Conservation (phyloP, 2,113 vertebrate species). For the Spilogale gracilis region DNA sequence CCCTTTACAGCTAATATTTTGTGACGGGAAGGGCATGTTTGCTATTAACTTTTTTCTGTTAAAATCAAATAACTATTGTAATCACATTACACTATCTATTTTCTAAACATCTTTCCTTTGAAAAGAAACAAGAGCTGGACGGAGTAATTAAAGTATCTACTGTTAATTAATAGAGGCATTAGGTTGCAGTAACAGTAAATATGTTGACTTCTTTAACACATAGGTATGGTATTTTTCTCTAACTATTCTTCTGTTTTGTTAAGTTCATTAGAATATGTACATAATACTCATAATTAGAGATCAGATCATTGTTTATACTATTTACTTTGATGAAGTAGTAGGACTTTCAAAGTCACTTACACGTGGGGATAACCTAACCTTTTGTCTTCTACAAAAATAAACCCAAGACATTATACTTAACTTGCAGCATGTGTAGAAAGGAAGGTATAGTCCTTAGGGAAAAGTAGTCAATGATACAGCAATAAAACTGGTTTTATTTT, state of each 20-base stretch:
- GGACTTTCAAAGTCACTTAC: not conserved
- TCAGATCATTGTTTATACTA: not conserved
- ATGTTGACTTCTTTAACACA: not conserved
- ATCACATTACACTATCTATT: not conserved
- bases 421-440: not conserved
- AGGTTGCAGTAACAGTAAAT: not conserved
- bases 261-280: not conserved
- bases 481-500: not conserved
- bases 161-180: not conserved
- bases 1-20: not conserved
- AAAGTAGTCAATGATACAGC: not conserved
- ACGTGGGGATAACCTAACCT: not conserved
- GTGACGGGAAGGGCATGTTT: not conserved
- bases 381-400: not conserved
- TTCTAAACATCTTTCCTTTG: slow-evolving; percentile 8
- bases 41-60: not conserved
- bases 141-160: not conserved
- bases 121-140: not conserved
- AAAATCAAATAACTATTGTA: not conserved
- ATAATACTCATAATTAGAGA: not conserved
- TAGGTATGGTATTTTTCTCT: not conserved
- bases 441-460: not conserved
- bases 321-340: not conserved
- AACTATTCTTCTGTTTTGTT: not conserved
- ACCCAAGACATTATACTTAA: not conserved